Conservation (phyloP, 2,888 invertebrate species). For the Trissonchulus latispiculum region DNA sequence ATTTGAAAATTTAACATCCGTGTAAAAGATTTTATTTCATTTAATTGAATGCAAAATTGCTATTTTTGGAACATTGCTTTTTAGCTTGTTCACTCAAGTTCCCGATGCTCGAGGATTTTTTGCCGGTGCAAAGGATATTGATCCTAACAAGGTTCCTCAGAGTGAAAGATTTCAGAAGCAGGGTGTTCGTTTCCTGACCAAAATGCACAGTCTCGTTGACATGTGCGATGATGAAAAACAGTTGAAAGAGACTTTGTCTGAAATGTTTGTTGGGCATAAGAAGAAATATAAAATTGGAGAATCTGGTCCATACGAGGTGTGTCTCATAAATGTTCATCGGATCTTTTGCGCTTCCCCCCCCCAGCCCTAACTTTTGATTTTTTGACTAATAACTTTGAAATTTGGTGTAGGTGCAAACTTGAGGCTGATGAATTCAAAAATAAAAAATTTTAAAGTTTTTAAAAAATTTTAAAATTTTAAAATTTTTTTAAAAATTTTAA, state of each 20-base stretch:
- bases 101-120: slow-evolving; percentile 35
- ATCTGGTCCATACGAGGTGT: slow-evolving; percentile 20
- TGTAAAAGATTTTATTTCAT: too few species aligned
- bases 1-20: too few species aligned
- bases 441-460: too few species aligned
- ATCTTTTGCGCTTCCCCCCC: too few species aligned
- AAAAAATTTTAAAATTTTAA: not conserved
- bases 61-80: too few species aligned
- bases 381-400: too few species aligned
- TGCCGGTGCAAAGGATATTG: slow-evolving; percentile 34
- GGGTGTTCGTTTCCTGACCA: slow-evolving; percentile 37
- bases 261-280: slow-evolving; percentile 37
- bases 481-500: not conserved
- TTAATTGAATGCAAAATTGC: too few species aligned
- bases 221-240: slow-evolving; percentile 32
- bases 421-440: too few species aligned
- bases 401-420: too few species aligned
- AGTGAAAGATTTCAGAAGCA: slow-evolving; percentile 39
- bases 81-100: slow-evolving; percentile 34
- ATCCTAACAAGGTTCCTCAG: slow-evolving; percentile 34
- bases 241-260: slow-evolving; percentile 36
- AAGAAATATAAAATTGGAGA: too few species aligned
- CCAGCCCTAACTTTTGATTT: too few species aligned
- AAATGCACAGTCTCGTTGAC: slow-evolving; percentile 33
- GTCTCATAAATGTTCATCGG: too few species aligned